These are phyloP conservation scores for Ifrita kowaldi DNA, from an alignment of 2,113 vertebrate species.

Conservation along the genomic window DNA sequence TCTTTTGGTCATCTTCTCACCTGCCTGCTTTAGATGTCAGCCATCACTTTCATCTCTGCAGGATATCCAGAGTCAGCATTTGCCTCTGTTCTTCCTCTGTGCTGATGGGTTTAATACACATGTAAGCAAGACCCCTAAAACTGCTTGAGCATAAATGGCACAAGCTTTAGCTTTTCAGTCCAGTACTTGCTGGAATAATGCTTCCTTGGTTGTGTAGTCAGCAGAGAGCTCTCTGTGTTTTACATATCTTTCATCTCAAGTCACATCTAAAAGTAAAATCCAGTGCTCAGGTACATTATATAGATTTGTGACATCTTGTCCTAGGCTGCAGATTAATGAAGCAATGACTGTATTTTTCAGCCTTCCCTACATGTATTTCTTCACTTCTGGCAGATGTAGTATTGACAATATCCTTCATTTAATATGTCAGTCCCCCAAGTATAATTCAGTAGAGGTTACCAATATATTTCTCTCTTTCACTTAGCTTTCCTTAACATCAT, in stretches of 20 bases:
- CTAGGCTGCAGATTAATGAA: conserved; percentile 28
- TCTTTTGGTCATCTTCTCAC: background rate
- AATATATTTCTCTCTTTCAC: background rate
- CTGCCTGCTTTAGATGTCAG: background rate
- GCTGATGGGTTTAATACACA: background rate
- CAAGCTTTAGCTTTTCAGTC: background rate
- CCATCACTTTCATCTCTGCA: background rate
- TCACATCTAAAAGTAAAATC: conserved; percentile 34
- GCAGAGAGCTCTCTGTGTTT: background rate
- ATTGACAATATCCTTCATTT: conserved; percentile 22
- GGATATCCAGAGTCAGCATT: background rate
- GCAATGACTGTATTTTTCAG: conserved; percentile 13
- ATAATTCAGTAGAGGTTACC: conserved; percentile 18
- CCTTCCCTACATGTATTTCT: conserved; percentile 5
- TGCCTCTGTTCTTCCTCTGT: background rate
- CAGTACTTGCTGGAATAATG: conserved; percentile 1
- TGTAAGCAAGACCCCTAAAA: conserved; percentile 10
- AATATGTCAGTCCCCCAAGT: background rate
- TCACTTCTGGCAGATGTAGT: conserved; percentile 25
- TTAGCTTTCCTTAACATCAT: background rate
- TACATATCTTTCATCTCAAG: conserved; percentile 16
- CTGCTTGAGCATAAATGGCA: background rate
- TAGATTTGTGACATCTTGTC: conserved; percentile 46
- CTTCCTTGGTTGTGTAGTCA: background rate
- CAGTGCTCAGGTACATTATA: background rate